Base-by-base conservation (phyloP, 1,140 invertebrate species). In the Sogatella furcifera region DNA sequence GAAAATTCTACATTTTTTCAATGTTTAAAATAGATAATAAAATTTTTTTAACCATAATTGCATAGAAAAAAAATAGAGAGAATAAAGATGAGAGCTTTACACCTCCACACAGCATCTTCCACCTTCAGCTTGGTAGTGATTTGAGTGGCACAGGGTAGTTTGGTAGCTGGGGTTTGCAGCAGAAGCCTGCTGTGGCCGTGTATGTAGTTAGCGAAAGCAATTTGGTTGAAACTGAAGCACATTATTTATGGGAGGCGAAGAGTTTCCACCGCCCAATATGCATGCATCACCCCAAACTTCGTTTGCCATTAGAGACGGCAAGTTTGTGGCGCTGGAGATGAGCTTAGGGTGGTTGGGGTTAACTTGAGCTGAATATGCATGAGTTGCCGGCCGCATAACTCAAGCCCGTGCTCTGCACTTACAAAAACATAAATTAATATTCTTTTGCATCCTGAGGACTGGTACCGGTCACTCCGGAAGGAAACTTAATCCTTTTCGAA, bases 251-350 rank as follows among this genome's bases (percentile, higher is more conserved):
- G 46, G 11, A 49, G 15, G 46, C 15, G 46, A 49, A 49, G 46
- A 49, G 46, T 19, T 19, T 22, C 46, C 46, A 49, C 15, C 46
- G 21, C 46, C 46, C 46, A 49, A 49, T 49, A 49, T 49, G 46
- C 46, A 49, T 49, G 46, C 46, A 49, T 49, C 46, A 49, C 46
- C 46, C 46, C 46, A 49, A 49, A 49, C 46, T 49, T 49, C 46
- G 21, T 49, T 49, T 49, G 15, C 46, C 46, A 49, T 49, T 49
- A 49, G 46, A 49, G 46, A 49, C 46, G 15, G 46, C 46, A 49
- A 49, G 15, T 49, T 49, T 49, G 46, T 11, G 46, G 46, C 46
- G 15, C 14, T 38, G 34, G 34, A 38, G 34, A 38, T 38, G 34
- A 38, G 34, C 34, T 38, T 38, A 38, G 34, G 34, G 34, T 19